Percentiles rank a stretch among this genome's conserved stretches.
Evolutionary conservation across 2,888 invertebrate species (phyloP).

Genomic region (Timema podura): DNA sequence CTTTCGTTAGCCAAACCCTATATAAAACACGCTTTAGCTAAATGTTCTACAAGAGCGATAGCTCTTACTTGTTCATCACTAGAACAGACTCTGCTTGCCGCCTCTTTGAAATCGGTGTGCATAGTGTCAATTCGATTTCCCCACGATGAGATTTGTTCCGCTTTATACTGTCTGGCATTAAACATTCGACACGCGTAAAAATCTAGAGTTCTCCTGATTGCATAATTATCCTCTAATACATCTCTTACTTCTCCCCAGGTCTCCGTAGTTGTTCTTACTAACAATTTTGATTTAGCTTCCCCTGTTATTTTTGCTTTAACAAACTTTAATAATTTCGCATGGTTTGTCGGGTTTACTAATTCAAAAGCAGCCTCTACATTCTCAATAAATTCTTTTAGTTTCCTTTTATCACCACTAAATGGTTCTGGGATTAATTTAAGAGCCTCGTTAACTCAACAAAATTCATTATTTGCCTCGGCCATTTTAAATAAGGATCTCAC

Average conservation of each 20-base stretch:
- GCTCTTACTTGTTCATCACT: neutral
- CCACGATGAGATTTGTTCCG: neutral
- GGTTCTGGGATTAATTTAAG: neutral
- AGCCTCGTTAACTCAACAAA: neutral
- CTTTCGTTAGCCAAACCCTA: no score
- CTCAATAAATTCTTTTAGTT: neutral
- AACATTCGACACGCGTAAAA: neutral
- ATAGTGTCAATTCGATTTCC: slow-evolving; percentile 3
- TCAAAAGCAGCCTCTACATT: neutral
- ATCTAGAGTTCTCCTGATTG: neutral
- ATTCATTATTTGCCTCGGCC: neutral
- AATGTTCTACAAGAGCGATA: no score
- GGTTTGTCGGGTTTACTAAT: neutral
- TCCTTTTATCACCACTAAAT: neutral
- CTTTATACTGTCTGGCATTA: neutral
- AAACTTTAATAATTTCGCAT: neutral
- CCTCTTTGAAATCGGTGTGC: neutral
- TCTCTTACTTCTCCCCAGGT: neutral
- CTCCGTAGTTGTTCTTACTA: neutral
- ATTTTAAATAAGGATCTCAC: no score
- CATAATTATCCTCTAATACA: neutral
- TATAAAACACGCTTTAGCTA: no score
- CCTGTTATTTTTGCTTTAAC: neutral
- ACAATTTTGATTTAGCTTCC: neutral
- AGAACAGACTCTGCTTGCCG: neutral